These are phyloP conservation scores for Chiroxiphia lanceolata DNA, from an alignment of 2,797 vertebrate species.

Conservation along the genomic window DNA sequence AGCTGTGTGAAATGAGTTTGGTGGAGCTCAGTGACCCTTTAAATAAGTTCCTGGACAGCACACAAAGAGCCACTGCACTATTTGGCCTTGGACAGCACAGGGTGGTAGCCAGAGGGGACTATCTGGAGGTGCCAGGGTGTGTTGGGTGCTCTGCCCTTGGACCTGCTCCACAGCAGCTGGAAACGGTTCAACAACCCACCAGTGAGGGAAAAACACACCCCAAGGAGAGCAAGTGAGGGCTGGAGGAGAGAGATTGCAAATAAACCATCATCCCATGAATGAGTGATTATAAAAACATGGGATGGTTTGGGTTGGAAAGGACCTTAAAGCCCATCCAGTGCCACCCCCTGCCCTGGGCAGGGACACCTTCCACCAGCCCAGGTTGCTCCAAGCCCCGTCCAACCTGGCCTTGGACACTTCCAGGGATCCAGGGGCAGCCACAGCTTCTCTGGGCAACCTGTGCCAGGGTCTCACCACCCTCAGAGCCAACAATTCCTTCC, in stretches of 20 bases:
- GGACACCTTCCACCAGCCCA: neutral
- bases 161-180: neutral
- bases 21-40: neutral
- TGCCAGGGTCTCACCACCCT: neutral
- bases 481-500: neutral
- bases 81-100: neutral
- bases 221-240: neutral
- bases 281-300: neutral
- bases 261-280: neutral
- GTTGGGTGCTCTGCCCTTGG: neutral
- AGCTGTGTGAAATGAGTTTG: neutral
- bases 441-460: neutral
- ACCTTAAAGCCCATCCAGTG: neutral
- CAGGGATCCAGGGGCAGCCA: neutral
- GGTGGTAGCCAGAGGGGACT: neutral
- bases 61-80: neutral
- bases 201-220: neutral
- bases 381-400: neutral
- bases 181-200: neutral
- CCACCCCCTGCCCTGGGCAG: neutral
- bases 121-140: neutral
- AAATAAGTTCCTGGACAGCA: neutral
- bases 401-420: neutral
- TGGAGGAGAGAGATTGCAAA: neutral
- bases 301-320: neutral